Percentiles rank a stretch among this genome's conserved stretches.
Evolutionary conservation across 2,888 invertebrate genomes (phyloP).

Genomic region (Silvanus unidentatus): DNA sequence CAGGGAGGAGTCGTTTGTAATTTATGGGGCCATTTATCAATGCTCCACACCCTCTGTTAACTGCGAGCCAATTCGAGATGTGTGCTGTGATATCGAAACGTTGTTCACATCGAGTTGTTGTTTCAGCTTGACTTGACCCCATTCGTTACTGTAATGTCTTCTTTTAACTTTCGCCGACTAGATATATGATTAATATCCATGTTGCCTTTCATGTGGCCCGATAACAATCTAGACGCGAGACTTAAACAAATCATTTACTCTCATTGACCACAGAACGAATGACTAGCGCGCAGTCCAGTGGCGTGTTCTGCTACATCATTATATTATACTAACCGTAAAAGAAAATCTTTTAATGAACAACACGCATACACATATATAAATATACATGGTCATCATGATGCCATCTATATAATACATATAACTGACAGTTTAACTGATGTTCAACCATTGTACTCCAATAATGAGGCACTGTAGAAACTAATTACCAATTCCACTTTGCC

Average conservation of each 20-base stretch:
- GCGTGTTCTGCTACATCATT: slow-evolving; percentile 16
- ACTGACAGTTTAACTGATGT: slow-evolving; percentile 19
- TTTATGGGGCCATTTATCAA: slow-evolving; percentile 50
- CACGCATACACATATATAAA: background rate
- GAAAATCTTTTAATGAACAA: slow-evolving; percentile 7
- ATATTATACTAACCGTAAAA: slow-evolving; percentile 30
- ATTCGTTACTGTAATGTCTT: slow-evolving; percentile 48
- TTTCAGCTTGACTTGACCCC: slow-evolving; percentile 47
- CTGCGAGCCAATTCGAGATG: slow-evolving; percentile 55
- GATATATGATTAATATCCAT: slow-evolving; percentile 37
- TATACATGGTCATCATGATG: slow-evolving; percentile 6
- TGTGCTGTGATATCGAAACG: slow-evolving; percentile 45
- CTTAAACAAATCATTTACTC: slow-evolving; percentile 35
- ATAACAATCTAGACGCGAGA: slow-evolving; percentile 29
- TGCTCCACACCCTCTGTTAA: slow-evolving; percentile 49
- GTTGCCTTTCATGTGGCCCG: slow-evolving; percentile 26
- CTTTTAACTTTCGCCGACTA: slow-evolving; percentile 45
- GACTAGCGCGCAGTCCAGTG: slow-evolving; percentile 5
- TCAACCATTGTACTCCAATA: slow-evolving; percentile 12
- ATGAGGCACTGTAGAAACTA: slow-evolving; percentile 6
- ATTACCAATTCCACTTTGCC: slow-evolving; percentile 1
- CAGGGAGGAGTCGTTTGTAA: slow-evolving; percentile 46
- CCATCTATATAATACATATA: background rate
- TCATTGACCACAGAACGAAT: slow-evolving; percentile 11
- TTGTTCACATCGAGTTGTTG: slow-evolving; percentile 43